Base-by-base conservation (phyloP, 2,888 invertebrate genomes). In the Andrena minutula region DNA sequence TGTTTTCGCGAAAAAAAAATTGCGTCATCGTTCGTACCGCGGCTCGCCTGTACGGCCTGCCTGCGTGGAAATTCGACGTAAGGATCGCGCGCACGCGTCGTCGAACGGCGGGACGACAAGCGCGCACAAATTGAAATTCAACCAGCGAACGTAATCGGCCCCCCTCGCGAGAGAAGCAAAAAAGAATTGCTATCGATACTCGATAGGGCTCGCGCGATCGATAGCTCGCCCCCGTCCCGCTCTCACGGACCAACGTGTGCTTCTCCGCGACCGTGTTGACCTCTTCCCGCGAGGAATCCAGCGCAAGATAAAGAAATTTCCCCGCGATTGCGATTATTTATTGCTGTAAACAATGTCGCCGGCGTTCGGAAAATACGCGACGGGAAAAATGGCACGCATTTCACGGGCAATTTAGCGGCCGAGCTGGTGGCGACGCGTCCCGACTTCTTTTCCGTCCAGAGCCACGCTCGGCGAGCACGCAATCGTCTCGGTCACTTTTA, bases 61-160 rank as follows among this genome's bases (percentile, higher is more conserved):
- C 8, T 5, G 4, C 23, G 12, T 35, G 32, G 32, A 64, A 56
- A 75, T 41, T 32, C 20, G 23, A 49, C 47, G n/a, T 23, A 28
- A 56, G 49, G 51, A 41, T 41, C 41, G 41, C 41, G 41, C 41
- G 41, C 41, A 12, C 12, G 32, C 41, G 41, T 41, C 16, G 16
- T 41, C 41, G 41, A 1, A 26, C 56, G 20, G 56, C 23, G 53
- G n/a, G 63, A 10, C 51, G 72, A 73, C 75, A 28, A 41, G 1
- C 51, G 5, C 26, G 10, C 66, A 70, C 71, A 85, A 89, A 89
- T 89, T 88, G 83, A 89, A 60, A 20, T 56, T 26, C 26, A 23
- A 86, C 88, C 79, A 84, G 85, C 79, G 74, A 35, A 68, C 56
- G 64, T 79, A 83, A 87, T 87, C 86, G 66, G 30, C 51, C 68